Evolutionary conservation across 92 coral and sea anemone species (phyloP).

Genomic region (Blastomussa wellsi): DNA sequence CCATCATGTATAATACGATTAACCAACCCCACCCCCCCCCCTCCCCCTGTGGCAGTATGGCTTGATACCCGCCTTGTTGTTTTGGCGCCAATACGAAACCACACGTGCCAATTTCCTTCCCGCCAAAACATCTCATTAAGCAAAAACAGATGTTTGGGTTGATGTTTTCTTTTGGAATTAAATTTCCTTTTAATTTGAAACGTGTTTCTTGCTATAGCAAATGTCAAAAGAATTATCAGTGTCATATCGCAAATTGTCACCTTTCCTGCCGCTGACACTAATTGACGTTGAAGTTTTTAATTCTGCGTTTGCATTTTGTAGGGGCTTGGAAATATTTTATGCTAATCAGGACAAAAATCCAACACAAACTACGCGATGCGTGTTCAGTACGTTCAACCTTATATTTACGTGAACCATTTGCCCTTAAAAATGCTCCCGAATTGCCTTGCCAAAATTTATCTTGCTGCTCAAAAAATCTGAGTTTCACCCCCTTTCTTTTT

Average conservation of each 20-base stretch:
- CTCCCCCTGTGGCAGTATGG: constrained; percentile 9
- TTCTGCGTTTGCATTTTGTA: background rate
- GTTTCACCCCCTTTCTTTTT: too few species aligned
- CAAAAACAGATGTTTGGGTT: constrained; percentile 8
- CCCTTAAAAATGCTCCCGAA: too few species aligned
- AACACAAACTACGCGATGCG: background rate
- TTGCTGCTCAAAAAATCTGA: too few species aligned
- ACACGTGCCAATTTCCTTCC: background rate
- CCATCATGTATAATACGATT: too few species aligned
- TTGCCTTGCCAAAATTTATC: too few species aligned
- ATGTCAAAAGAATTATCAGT: background rate
- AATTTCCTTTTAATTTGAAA: background rate
- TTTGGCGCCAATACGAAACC: constrained; percentile 26
- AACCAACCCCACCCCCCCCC: too few species aligned
- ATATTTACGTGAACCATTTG: background rate
- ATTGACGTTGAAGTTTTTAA: background rate
- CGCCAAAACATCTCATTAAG: background rate
- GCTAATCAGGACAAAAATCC: too few species aligned
- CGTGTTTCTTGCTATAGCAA: background rate
- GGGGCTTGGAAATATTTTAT: background rate
- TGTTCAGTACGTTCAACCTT: too few species aligned
- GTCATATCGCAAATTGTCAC: background rate
- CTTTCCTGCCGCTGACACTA: background rate
- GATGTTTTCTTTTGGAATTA: background rate
- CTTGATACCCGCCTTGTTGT: background rate